Percentiles rank a stretch among this genome's conserved stretches.
These are phyloP conservation scores for Gastrophryne carolinensis DNA, from an alignment of 2,797 vertebrate species.

Conservation along the genomic window DNA sequence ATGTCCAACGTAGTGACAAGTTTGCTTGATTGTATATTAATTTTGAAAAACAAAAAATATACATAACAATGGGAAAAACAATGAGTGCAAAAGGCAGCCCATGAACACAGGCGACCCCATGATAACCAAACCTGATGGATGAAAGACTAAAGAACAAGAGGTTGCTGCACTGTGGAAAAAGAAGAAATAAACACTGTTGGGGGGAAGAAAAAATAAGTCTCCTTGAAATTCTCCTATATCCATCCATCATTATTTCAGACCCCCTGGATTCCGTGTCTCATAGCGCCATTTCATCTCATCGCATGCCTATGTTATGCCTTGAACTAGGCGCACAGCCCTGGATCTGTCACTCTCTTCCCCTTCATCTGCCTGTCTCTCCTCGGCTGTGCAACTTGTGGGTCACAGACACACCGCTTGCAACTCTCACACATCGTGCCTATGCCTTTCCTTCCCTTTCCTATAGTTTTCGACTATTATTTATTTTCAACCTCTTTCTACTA, in stretches of 20 bases:
- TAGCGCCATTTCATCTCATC: conserved; percentile 33
- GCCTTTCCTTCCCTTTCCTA: not conserved
- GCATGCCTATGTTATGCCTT: conserved; percentile 21
- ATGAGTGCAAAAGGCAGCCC: not conserved
- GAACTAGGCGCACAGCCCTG: conserved; percentile 31
- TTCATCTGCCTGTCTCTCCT: conserved; percentile 43
- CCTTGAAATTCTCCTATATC: conserved; percentile 3
- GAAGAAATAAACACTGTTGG: conserved; percentile 9
- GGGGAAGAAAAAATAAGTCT: not conserved
- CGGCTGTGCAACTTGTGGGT: conserved; percentile 29
- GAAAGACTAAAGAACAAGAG: not conserved
- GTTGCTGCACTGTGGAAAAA: not conserved
- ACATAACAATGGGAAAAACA: not conserved
- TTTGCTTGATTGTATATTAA: too few relatives aligned
- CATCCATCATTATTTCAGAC: conserved; percentile 26
- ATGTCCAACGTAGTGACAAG: too few relatives aligned
- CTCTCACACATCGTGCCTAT: conserved; percentile 15
- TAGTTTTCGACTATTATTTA: not conserved
- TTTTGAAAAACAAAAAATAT: too few relatives aligned
- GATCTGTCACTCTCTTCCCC: conserved; percentile 39
- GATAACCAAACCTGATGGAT: not conserved
- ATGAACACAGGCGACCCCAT: not conserved
- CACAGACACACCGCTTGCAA: conserved; percentile 29
- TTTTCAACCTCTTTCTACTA: not conserved
- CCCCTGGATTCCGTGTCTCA: conserved; percentile 14